Evolutionary conservation across 2,113 vertebrate genomes (phyloP), one percentile per base, ranked within the genome.

Genomic region (Pleuronectes platessa): DNA sequence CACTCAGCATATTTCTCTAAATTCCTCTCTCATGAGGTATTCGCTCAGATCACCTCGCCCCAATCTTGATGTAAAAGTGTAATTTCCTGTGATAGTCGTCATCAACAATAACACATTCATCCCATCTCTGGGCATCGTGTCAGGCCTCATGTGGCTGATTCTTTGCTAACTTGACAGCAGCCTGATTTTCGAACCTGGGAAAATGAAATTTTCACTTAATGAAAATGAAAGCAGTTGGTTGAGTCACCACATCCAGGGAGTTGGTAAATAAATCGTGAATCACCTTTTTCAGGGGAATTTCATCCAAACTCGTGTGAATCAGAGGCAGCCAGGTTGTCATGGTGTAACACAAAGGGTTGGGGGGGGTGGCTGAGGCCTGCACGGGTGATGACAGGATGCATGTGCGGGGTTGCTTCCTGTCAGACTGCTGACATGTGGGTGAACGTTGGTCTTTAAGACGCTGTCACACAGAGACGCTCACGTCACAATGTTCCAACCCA

Each of bases 321-420:
- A 56, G 4, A 23, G 3, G 2, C n/a, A 56, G 27, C 45, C 47
- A n/a, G 31, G 58, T 68, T 10, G 20, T 37, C 55, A 82, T 62
- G 59, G 74, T 3, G 70, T 17, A 79, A 4, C 31, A 14, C 13
- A 7, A 2, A 31, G 40, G 61, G 42, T 74, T 3, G 51, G 51
- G 72, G 72, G 54, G 60, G 76, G 42, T 23, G 53, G 70, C 40
- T 63, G 56, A 74, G 58, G 60, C 71, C 63, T 65, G 49, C 27
- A 45, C 47, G 27, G 68, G 71, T 77, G 81, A 26, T 82, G 76
- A 81, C 84, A 86, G 83, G 87, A 86, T 86, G 81, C 70, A 45
- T 65, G 64, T 62, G 65, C 3, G 10, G 59, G 80, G 83, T 45
- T 37, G 49, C 59, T 91, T 91, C 91, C 87, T 86, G 81, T 84